Conservation (phyloP, 2,888 invertebrate species). For the Chaetogeoica ovagalla region DNA sequence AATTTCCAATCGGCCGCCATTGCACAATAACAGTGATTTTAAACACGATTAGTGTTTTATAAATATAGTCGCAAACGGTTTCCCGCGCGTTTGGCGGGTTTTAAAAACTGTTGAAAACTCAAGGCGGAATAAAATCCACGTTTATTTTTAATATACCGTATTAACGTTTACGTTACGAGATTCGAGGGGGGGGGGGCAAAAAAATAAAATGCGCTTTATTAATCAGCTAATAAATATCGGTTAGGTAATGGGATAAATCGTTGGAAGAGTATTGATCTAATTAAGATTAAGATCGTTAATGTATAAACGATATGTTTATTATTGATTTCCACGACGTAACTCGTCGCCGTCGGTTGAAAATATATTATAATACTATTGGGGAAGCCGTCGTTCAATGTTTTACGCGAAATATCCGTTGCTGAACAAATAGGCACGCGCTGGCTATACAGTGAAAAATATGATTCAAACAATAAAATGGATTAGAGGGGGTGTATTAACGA, state of each 20-base stretch:
- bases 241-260: not conserved
- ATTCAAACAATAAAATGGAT: too few species aligned
- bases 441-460: too few species aligned
- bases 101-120: not conserved
- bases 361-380: not conserved
- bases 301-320: not conserved
- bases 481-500: too few species aligned
- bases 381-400: not conserved
- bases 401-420: not conserved
- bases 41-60: too few species aligned
- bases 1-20: not conserved
- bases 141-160: constrained; percentile 1
- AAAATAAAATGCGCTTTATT: not conserved
- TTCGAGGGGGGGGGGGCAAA: too few species aligned
- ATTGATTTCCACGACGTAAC: not conserved
- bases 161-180: not conserved
- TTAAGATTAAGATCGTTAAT: not conserved
- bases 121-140: not conserved
- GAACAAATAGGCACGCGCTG: too few species aligned
- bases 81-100: not conserved
- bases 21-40: not conserved
- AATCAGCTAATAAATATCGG: not conserved
- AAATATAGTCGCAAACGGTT: not conserved
- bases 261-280: not conserved
- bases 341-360: not conserved